phyloP scores from a whole-genome alignment of 2,797 vertebrate genomes.

The Channallabes apus region DNA sequence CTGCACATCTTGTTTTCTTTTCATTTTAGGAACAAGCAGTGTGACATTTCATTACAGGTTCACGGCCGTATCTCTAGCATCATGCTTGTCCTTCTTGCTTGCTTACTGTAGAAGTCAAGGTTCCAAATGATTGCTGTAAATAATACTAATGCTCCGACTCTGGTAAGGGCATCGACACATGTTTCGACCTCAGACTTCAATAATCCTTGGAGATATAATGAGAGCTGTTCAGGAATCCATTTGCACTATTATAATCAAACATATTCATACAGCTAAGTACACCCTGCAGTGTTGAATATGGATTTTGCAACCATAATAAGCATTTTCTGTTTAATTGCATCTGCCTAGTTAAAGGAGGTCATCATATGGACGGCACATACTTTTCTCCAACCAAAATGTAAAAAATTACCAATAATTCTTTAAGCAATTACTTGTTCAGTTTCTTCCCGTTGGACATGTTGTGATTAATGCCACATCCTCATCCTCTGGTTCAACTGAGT shows the following conservation, averaged over 20 bases:
- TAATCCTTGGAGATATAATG: conserved; percentile 52
- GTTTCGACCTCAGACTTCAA: conserved; percentile 44
- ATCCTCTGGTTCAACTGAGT: conserved; percentile 19
- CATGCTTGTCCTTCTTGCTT: conserved; percentile 25
- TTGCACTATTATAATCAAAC: conserved; percentile 53
- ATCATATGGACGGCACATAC: conserved; percentile 46
- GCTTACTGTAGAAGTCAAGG: conserved; percentile 28
- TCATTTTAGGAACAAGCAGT: conserved; percentile 1
- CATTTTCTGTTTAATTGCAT: conserved; percentile 48
- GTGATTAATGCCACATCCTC: conserved; percentile 27
- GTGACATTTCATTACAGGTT: conserved; percentile 28
- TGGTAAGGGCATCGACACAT: conserved; percentile 30
- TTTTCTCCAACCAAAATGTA: conserved; percentile 13
- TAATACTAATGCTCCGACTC: conserved; percentile 27
- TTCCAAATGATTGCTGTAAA: conserved; percentile 31
- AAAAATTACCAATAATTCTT: conserved; percentile 20
- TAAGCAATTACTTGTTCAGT: conserved; percentile 29
- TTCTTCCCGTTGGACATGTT: conserved; percentile 11
- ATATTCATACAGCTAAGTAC: conserved; percentile 37
- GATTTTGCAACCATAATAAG: conserved; percentile 52
- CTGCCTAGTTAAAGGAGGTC: conserved; percentile 45
- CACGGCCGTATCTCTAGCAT: not conserved
- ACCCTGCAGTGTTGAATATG: conserved; percentile 49
- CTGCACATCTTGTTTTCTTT: conserved; percentile 5
- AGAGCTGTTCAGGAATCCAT: conserved; percentile 55